Conservation (phyloP, 1,140 invertebrate species). For the Eumeta japonica region DNA sequence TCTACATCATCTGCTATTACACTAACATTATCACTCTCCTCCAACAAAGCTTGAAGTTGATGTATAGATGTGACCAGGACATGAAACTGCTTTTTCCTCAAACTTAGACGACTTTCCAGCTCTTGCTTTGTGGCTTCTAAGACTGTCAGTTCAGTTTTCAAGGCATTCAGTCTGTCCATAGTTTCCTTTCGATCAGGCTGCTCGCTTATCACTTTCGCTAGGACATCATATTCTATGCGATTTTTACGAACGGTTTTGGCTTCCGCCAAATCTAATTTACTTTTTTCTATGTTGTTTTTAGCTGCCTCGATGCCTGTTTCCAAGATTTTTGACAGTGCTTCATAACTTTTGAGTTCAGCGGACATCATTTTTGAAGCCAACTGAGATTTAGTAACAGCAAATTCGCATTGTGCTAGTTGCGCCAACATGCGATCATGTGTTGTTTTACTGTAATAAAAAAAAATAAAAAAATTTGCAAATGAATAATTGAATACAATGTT, state of each 20-base stretch:
- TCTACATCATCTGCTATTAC: slow-evolving; percentile 60
- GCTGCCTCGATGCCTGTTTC: slow-evolving; percentile 73
- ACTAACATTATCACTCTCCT: slow-evolving; percentile 65
- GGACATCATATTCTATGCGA: slow-evolving; percentile 87
- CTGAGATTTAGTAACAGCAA: slow-evolving; percentile 82
- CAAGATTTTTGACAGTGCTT: slow-evolving; percentile 73
- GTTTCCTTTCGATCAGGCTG: slow-evolving; percentile 88
- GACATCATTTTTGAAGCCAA: slow-evolving; percentile 78
- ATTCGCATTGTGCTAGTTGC: slow-evolving; percentile 84
- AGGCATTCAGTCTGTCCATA: slow-evolving; percentile 68
- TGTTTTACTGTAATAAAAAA: slow-evolving; percentile 51
- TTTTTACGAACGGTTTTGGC: slow-evolving; percentile 86
- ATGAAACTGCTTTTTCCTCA: slow-evolving; percentile 84
- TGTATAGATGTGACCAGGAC: slow-evolving; percentile 81
- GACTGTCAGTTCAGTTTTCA: slow-evolving; percentile 72
- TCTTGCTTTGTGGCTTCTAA: slow-evolving; percentile 67
- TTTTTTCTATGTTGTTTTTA: slow-evolving; percentile 72
- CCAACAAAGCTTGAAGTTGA: slow-evolving; percentile 71
- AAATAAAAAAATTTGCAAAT: no score
- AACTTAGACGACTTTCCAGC: slow-evolving; percentile 74
- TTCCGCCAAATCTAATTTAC: slow-evolving; percentile 72
- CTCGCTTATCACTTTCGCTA: slow-evolving; percentile 86
- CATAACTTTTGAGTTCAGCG: slow-evolving; percentile 82
- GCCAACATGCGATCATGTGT: slow-evolving; percentile 77
- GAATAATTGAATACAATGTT: not conserved